phyloP scores from a whole-genome alignment of 1,140 invertebrate species.

The Araneus ventricosus region DNA sequence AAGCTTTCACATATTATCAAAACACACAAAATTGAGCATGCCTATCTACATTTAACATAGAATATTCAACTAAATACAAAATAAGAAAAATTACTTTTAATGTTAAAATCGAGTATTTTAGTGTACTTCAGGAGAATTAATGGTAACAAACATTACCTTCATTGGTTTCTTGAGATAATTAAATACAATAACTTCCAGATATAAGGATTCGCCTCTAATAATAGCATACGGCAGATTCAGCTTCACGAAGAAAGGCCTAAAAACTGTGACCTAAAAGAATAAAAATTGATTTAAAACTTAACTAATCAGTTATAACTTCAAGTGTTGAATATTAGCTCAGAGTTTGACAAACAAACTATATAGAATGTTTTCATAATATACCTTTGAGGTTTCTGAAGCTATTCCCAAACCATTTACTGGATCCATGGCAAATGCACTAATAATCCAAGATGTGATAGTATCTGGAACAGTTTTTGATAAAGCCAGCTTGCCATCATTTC shows the following conservation, averaged over 20 bases:
- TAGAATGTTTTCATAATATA: not conserved
- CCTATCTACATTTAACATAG: too few species aligned
- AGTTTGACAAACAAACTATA: constrained; percentile 12
- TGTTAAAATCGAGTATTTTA: too few species aligned
- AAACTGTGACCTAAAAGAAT: constrained; percentile 85
- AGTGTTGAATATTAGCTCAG: not conserved
- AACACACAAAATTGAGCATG: too few species aligned
- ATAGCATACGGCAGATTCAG: constrained; percentile 94
- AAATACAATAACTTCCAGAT: constrained; percentile 93
- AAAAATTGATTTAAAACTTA: not conserved
- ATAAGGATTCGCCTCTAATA: constrained; percentile 93
- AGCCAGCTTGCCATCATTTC: constrained; percentile 82
- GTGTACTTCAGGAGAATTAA: too few species aligned
- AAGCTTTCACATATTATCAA: too few species aligned
- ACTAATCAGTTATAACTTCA: not conserved
- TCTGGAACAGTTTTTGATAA: constrained; percentile 87
- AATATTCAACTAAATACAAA: too few species aligned
- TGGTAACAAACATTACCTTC: constrained; percentile 79
- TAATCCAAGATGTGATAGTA: constrained; percentile 94
- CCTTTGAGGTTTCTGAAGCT: constrained; percentile 86
- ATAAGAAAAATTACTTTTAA: too few species aligned
- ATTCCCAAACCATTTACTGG: constrained; percentile 91
- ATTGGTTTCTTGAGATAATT: constrained; percentile 93
- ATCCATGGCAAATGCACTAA: constrained; percentile 95
- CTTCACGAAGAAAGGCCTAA: constrained; percentile 92